Percentiles rank a stretch among this genome's conserved stretches.
Evolutionary conservation across 2,797 vertebrate genomes (phyloP).

Genomic region (Ispidina picta): DNA sequence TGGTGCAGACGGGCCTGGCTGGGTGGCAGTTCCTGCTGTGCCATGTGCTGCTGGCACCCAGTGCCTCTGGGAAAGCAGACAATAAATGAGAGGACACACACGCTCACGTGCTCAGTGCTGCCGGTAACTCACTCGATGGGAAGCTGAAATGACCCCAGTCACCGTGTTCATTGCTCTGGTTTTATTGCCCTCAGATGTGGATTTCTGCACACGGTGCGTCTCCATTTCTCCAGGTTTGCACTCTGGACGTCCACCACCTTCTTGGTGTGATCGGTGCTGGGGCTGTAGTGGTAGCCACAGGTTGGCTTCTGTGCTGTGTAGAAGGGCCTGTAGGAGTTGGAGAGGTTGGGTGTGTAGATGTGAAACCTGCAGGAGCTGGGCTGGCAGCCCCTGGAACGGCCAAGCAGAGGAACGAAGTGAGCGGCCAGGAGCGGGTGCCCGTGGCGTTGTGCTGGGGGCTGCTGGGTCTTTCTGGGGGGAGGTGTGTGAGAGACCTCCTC

Average conservation of each 20-base stretch:
- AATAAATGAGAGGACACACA: not conserved
- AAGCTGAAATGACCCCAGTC: accelerated
- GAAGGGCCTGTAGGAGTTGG: conserved; percentile 74
- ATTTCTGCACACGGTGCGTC: not conserved
- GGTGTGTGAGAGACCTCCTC: accelerated
- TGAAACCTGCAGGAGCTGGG: not conserved
- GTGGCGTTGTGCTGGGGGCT: not conserved
- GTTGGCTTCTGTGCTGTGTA: conserved; percentile 65
- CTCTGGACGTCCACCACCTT: conserved; percentile 16
- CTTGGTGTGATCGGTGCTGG: conserved; percentile 50
- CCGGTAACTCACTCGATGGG: accelerated
- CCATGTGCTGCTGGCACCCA: not conserved
- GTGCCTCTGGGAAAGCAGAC: not conserved
- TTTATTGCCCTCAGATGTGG: not conserved
- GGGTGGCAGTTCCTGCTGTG: accelerated
- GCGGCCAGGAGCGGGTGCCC: not conserved
- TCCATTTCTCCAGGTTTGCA: conserved; percentile 54
- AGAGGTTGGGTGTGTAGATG: conserved; percentile 45
- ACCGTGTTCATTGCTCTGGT: not conserved
- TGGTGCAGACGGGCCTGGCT: not conserved
- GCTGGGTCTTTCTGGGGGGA: accelerated
- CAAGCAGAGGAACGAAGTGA: not conserved
- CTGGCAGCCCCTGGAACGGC: not conserved
- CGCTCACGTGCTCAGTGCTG: accelerated
- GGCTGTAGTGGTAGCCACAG: conserved; percentile 70